Percentiles rank a stretch among this genome's conserved stretches.
Conservation (phyloP, 2,113 vertebrate species). For the Percopsis transmontana region DNA sequence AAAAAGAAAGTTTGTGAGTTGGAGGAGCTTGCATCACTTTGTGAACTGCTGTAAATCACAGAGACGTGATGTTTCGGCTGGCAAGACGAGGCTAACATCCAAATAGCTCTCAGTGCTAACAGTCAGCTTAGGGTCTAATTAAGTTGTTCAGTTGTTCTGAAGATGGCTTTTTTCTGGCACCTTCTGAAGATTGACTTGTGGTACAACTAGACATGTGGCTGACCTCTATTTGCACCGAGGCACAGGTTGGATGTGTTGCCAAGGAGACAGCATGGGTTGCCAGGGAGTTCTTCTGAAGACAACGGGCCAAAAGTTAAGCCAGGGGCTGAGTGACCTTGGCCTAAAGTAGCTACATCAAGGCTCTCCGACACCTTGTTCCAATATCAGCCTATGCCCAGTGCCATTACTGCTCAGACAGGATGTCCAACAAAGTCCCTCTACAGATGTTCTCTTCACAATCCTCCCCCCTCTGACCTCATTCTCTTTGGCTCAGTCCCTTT, state of each 20-base stretch:
- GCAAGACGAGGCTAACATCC: constrained; percentile 3
- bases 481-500: neutral
- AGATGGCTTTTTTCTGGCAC: constrained; percentile 37
- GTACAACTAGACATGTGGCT: neutral
- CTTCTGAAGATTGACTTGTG: neutral
- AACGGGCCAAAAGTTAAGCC: constrained; percentile 14
- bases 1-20: constrained; percentile 10
- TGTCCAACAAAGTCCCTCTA: neutral
- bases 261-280: neutral
- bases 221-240: constrained; percentile 5
- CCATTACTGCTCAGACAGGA: neutral
- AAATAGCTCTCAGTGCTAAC: constrained; percentile 5
- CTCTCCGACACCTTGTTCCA: neutral
- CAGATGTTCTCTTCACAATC: neutral
- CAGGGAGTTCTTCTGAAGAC: neutral
- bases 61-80: constrained; percentile 17
- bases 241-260: neutral
- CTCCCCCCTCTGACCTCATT: neutral
- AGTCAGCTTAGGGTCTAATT: constrained; percentile 23
- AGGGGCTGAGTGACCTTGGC: constrained; percentile 6
- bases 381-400: neutral
- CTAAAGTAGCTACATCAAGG: neutral
- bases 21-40: constrained; percentile 16
- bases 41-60: constrained; percentile 36
- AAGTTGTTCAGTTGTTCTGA: constrained; percentile 22